Evolutionary conservation across 2,797 vertebrate species (phyloP).

Genomic region (Tamandua tetradactyla): DNA sequence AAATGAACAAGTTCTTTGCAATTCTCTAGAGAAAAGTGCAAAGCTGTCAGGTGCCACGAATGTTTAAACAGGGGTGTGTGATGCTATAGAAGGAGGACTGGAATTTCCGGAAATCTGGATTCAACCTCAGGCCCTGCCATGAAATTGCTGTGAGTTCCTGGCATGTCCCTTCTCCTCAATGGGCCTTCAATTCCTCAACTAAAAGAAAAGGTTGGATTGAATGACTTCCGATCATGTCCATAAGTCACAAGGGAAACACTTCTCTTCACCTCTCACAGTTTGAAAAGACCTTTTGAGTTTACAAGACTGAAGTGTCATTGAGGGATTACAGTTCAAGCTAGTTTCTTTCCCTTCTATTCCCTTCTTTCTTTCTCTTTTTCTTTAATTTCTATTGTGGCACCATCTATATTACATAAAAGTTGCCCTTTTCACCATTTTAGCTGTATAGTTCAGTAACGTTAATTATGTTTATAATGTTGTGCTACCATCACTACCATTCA

Average conservation of each 20-base stretch:
- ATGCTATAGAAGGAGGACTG: not conserved
- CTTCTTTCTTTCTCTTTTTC: not conserved
- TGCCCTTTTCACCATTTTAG: too few species aligned
- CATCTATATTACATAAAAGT: too few species aligned
- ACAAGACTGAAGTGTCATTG: not conserved
- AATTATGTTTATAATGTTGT: too few species aligned
- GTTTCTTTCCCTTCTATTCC: not conserved
- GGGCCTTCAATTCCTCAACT: not conserved
- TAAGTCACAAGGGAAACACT: not conserved
- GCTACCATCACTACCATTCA: too few species aligned
- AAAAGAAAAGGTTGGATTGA: not conserved
- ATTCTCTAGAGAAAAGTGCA: slow-evolving; percentile 59
- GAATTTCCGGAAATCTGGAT: not conserved
- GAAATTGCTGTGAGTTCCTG: not conserved
- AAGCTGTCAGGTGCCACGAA: not conserved
- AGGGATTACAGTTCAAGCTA: not conserved
- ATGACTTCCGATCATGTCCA: not conserved
- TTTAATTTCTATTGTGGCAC: too few species aligned
- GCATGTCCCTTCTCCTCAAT: not conserved
- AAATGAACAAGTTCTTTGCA: slow-evolving; percentile 16
- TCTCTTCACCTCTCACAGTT: not conserved
- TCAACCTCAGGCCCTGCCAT: not conserved
- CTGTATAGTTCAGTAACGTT: too few species aligned
- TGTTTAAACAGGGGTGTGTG: not conserved
- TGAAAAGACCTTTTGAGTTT: not conserved